phyloP scores from a whole-genome alignment of 2,113 vertebrate species.

The Nothobranchius furzeri region DNA sequence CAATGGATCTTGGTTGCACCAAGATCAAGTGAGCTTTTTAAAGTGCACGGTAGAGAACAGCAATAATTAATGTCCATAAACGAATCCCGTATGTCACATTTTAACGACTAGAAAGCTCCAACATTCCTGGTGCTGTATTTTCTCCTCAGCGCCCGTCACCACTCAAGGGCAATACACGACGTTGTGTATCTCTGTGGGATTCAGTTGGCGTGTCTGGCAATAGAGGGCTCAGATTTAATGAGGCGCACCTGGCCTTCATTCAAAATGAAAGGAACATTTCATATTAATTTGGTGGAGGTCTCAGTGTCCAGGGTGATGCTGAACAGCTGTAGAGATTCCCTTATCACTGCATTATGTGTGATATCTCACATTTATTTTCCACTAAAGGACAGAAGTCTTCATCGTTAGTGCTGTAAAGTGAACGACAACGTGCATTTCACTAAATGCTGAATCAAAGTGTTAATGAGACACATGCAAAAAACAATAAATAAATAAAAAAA shows the following conservation, averaged over 20 bases:
- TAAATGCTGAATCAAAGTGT: slow-evolving; percentile 13
- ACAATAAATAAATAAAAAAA: too few species aligned
- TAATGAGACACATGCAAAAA: slow-evolving; percentile 8
- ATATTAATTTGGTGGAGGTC: slow-evolving; percentile 74
- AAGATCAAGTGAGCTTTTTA: slow-evolving; percentile 38
- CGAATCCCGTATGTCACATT: slow-evolving; percentile 33
- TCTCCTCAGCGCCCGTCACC: slow-evolving; percentile 46
- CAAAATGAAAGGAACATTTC: slow-evolving; percentile 77
- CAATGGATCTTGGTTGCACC: slow-evolving; percentile 19
- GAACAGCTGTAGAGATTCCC: slow-evolving; percentile 73
- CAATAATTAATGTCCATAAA: slow-evolving; percentile 65
- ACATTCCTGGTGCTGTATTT: slow-evolving; percentile 30
- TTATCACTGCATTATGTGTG: slow-evolving; percentile 74
- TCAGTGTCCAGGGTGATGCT: slow-evolving; percentile 72
- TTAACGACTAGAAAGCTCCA: slow-evolving; percentile 16
- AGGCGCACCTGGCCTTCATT: slow-evolving; percentile 80
- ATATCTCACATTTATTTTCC: slow-evolving; percentile 59
- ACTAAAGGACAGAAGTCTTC: slow-evolving; percentile 38
- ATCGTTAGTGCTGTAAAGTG: slow-evolving; percentile 42
- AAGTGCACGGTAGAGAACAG: slow-evolving; percentile 36
- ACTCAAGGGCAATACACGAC: slow-evolving; percentile 57
- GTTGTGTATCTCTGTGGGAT: slow-evolving; percentile 15
- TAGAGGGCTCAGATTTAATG: slow-evolving; percentile 70
- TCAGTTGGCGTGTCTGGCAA: slow-evolving; percentile 34
- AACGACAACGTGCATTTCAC: background rate